These are phyloP conservation scores for Podarcis raffonei DNA, from an alignment of 2,113 vertebrate genomes.

Conservation along the genomic window DNA sequence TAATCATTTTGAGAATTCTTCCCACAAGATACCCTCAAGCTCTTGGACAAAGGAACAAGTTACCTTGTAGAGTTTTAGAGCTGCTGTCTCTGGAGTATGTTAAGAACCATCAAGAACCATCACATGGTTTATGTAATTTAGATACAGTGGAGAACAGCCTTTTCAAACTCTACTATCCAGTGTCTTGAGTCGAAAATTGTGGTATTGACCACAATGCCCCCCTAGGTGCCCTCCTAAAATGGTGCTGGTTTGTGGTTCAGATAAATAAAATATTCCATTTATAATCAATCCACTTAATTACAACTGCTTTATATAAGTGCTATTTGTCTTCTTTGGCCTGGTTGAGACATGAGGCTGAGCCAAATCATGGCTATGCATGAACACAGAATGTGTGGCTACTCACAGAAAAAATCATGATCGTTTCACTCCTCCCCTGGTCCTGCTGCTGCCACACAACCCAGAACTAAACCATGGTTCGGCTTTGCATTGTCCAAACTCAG, in stretches of 20 bases:
- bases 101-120: background rate
- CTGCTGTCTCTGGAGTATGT: background rate
- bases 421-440: too few relatives aligned
- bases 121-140: background rate
- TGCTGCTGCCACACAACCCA: too few relatives aligned
- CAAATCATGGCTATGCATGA: background rate
- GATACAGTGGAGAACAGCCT: background rate
- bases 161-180: background rate
- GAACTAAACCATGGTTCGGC: too few relatives aligned
- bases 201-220: too few relatives aligned
- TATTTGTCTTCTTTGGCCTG: background rate
- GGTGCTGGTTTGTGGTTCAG: background rate
- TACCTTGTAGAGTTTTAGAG: background rate
- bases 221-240: background rate
- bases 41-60: background rate
- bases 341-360: background rate
- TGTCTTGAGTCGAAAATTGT: too few relatives aligned
- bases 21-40: background rate
- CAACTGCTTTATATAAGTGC: background rate
- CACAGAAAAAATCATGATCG: too few relatives aligned
- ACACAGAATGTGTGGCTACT: background rate
- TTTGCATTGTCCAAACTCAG: too few relatives aligned
- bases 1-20: slow-evolving; percentile 7
- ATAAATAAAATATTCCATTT: background rate
- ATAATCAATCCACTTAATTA: background rate